Base-by-base conservation (phyloP, 2,797 vertebrate genomes). In the Eupleurogrammus muticus region DNA sequence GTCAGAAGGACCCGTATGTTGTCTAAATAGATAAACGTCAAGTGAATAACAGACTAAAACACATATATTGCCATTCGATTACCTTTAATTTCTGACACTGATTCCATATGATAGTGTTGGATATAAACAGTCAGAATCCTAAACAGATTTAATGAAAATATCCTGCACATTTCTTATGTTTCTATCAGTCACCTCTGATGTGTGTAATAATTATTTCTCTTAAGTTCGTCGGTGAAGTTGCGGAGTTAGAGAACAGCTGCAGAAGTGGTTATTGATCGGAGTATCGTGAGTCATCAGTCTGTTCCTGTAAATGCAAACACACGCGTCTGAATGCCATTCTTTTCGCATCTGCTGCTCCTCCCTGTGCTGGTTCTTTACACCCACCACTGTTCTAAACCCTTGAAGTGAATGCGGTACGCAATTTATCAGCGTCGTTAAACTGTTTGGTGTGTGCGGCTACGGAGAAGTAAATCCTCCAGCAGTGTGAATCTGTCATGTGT, bases 341-440 rank as follows among this genome's bases (percentile, higher is more conserved):
- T 34, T 50, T 55, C n/a, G 80, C 59, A 75, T 66, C 61, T 76
- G 34, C 36, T 1, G 28, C 71, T 79, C 63, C 47, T 75, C 48
- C 47, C 62, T 54, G 63, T 63, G 63, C 53, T 32, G 50, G 55
- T 74, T 84, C 52, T 71, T n/a, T 64, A 83, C 72, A 54, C 19
- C 38, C 19, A 55, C 56, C 2, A 4, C 68, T 70, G 50, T 24
- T 68, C 72, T 70, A 59, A 87, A 79, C 79, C 80, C 81, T 83
- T 50, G 49, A 80, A 73, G 70, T 51, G 71, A 80, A 74, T 20
- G 79, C 67, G 57, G 66, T 67, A 52, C 46, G 73, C 70, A 80
- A 83, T 90, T 80, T 73, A 79, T 88, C 88, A 81, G 70, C 48
- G 73, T 76, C 53, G 76, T 91, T 89, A 85, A 89, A 87, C 76